Conservation (phyloP, 2,888 invertebrate genomes). For the Platerodrilus igneus region DNA sequence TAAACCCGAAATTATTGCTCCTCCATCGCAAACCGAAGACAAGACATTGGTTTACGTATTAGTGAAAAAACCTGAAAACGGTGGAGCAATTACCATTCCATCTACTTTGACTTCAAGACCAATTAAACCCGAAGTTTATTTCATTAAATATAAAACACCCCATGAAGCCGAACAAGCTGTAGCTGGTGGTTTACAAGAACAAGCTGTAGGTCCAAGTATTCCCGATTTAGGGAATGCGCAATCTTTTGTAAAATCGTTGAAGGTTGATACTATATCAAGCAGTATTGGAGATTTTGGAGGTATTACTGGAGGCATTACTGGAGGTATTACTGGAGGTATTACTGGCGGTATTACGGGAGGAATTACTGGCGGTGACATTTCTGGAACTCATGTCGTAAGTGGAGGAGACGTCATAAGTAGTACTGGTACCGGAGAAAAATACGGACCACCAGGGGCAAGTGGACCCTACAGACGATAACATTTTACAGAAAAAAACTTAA, state of each 20-base stretch:
- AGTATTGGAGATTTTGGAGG: too few relatives aligned
- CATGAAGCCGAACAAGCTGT: conserved; percentile 31
- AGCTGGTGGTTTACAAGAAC: conserved; percentile 14
- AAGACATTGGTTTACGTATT: conserved; percentile 45
- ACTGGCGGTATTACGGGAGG: too few relatives aligned
- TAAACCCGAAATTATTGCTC: conserved; percentile 35
- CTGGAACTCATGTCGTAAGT: too few relatives aligned
- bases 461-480: conserved; percentile 32
- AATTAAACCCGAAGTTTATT: conserved; percentile 84
- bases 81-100: conserved; percentile 71
- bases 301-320: too few relatives aligned
- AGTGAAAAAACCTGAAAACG: conserved; percentile 64
- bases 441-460: conserved; percentile 30
- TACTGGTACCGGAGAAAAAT: conserved; percentile 7
- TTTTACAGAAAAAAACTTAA: too few relatives aligned
- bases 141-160: conserved; percentile 68
- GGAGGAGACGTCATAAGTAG: too few relatives aligned
- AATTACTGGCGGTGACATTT: too few relatives aligned
- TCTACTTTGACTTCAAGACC: conserved; percentile 72
- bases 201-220: conserved; percentile 11
- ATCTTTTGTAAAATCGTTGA: conserved; percentile 3
- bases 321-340: too few relatives aligned
- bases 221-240: conserved; percentile 8
- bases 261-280: too few relatives aligned
- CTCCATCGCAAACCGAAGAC: conserved; percentile 35